Conservation (phyloP, 2,797 vertebrate species). For the Mormyrus proboscirostris region DNA sequence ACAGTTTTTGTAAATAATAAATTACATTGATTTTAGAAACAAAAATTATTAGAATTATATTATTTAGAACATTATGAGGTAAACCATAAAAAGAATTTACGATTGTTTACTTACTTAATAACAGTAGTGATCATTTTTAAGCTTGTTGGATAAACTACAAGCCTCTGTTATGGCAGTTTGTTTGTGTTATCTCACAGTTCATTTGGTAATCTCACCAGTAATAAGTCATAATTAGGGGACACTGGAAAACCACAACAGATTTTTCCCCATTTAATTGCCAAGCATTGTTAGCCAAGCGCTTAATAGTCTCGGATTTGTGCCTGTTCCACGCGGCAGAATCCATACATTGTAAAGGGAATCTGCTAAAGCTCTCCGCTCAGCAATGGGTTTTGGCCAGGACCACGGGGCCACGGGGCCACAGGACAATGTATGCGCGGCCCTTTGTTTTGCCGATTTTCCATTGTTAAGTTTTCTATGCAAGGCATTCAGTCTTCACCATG, state of each 20-base stretch:
- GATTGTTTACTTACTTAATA: background rate
- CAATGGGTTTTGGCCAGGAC: constrained; percentile 23
- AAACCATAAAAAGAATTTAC: background rate
- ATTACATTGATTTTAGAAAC: background rate
- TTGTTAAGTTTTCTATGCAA: constrained; percentile 49
- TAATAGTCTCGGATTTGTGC: constrained; percentile 56
- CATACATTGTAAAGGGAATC: constrained; percentile 64
- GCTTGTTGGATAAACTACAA: constrained; percentile 20
- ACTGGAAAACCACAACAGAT: constrained; percentile 43
- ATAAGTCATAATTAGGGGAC: constrained; percentile 44
- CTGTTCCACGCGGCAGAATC: constrained; percentile 56
- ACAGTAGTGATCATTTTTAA: background rate
- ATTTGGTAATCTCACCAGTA: constrained; percentile 32
- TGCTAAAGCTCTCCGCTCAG: constrained; percentile 54
- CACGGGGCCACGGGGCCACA: background rate
- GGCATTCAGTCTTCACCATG: constrained; percentile 65
- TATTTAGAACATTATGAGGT: background rate
- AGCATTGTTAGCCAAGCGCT: constrained; percentile 60
- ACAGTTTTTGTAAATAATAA: background rate
- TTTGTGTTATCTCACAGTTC: constrained; percentile 38
- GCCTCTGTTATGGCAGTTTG: constrained; percentile 31
- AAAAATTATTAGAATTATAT: background rate
- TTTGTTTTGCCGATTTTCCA: constrained; percentile 35
- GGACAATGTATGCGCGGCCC: background rate
- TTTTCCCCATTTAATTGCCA: constrained; percentile 39